Conservation (phyloP, 2,113 vertebrate species). For the Mohoua ochrocephala region DNA sequence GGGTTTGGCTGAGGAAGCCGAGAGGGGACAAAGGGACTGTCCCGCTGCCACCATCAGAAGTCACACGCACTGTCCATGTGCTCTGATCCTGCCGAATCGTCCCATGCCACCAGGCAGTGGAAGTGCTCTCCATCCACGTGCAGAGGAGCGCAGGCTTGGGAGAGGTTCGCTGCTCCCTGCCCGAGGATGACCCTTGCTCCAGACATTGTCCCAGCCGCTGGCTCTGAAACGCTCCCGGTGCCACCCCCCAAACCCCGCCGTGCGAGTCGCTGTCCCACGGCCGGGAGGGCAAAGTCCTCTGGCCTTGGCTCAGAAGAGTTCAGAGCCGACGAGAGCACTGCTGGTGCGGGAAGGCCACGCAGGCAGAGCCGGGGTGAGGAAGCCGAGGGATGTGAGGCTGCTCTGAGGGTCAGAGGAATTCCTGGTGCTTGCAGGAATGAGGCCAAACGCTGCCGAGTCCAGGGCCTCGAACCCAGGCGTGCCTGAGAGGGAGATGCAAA, state of each 20-base stretch:
- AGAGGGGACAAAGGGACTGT: rapidly evolving
- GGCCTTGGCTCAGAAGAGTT: not conserved
- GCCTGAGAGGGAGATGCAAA: not conserved
- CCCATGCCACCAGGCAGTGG: not conserved
- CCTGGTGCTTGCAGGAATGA: not conserved
- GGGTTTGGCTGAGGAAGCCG: not conserved
- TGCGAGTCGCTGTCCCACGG: rapidly evolving
- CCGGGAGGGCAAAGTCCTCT: not conserved
- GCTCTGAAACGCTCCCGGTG: rapidly evolving
- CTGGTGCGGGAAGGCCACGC: not conserved
- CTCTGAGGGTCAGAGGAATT: not conserved
- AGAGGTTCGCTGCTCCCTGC: not conserved
- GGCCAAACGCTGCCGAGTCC: not conserved
- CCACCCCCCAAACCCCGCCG: rapidly evolving
- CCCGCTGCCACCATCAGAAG: not conserved
- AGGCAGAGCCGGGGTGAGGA: not conserved
- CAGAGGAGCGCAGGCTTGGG: rapidly evolving
- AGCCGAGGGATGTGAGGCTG: not conserved
- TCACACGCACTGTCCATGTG: rapidly evolving
- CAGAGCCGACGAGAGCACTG: rapidly evolving
- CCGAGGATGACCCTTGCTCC: not conserved
- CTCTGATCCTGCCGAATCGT: not conserved
- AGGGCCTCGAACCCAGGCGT: not conserved
- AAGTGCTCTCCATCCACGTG: not conserved
- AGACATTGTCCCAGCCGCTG: rapidly evolving